A percentile compares a stretch with the other conserved stretches of the same genome.
Conservation (phyloP, 2,888 invertebrate genomes). For the Drosophila pegasa region DNA sequence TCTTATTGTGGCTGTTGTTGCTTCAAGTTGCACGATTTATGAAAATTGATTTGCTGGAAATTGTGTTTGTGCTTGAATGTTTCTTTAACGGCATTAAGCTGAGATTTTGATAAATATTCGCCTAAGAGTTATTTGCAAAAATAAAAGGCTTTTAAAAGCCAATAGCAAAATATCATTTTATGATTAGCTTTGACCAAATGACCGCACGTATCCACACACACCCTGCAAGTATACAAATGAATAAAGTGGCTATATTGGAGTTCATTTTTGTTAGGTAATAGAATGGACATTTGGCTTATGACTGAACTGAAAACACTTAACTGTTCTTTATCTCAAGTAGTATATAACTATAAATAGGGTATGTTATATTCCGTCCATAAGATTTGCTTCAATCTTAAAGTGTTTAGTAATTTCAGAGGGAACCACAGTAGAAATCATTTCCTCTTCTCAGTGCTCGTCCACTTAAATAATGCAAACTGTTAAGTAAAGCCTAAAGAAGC, state of each 20-base stretch:
- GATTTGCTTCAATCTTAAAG: neutral
- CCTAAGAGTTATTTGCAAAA: slow-evolving; percentile 12
- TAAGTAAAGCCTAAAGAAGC: slow-evolving; percentile 5
- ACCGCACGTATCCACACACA: neutral
- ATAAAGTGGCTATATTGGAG: neutral
- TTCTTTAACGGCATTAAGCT: slow-evolving; percentile 47
- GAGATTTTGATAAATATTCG: slow-evolving; percentile 1
- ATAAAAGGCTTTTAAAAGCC: slow-evolving; percentile 1
- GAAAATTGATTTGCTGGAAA: slow-evolving; percentile 71
- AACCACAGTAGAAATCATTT: neutral
- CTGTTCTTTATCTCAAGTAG: neutral
- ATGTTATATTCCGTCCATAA: neutral
- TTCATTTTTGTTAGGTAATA: neutral
- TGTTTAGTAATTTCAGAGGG: neutral
- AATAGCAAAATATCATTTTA: neutral
- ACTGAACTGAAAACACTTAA: neutral
- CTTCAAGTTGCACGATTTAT: slow-evolving; percentile 71
- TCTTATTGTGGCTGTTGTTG: slow-evolving; percentile 42
- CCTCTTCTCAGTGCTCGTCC: neutral
- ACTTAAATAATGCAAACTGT: slow-evolving; percentile 10
- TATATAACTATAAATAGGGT: neutral
- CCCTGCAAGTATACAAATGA: neutral
- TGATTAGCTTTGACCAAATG: neutral
- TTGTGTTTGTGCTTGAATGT: slow-evolving; percentile 45
- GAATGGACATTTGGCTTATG: neutral